Percentiles rank a stretch among this genome's conserved stretches.
Evolutionary conservation across 2,888 invertebrate species (phyloP).

Genomic region (Mesoligia furuncula): DNA sequence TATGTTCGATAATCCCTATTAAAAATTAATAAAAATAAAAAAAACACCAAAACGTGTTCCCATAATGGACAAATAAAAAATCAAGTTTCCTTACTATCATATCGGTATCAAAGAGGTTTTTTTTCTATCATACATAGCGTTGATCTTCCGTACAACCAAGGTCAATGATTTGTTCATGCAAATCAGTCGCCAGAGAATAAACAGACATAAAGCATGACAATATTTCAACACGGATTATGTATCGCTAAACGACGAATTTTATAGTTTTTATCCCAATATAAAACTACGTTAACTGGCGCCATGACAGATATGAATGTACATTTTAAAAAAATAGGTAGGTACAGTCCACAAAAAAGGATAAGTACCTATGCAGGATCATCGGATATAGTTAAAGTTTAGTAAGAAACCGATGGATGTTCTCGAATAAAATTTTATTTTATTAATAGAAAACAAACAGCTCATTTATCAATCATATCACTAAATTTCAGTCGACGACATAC

Average conservation of each 20-base stretch:
- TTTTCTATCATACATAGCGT: slow-evolving; percentile 51
- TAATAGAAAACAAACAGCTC: no score
- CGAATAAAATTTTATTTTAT: no score
- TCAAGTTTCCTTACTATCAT: slow-evolving; percentile 42
- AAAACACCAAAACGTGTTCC: slow-evolving; percentile 36
- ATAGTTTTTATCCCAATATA: slow-evolving; percentile 22
- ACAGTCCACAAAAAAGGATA: no score
- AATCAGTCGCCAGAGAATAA: slow-evolving; percentile 62
- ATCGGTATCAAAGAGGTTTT: slow-evolving; percentile 56
- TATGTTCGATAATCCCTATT: slow-evolving; percentile 34
- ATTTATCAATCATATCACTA: no score
- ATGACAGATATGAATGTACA: slow-evolving; percentile 9
- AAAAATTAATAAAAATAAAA: slow-evolving; percentile 19
- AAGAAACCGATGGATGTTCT: no score
- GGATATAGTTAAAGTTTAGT: no score
- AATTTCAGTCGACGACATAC: no score
- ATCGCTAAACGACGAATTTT: slow-evolving; percentile 45
- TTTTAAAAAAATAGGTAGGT: no score
- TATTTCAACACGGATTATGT: slow-evolving; percentile 60
- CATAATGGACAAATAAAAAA: slow-evolving; percentile 44
- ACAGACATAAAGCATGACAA: slow-evolving; percentile 55
- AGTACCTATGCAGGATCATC: no score
- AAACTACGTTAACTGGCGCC: slow-evolving; percentile 26
- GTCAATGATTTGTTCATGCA: slow-evolving; percentile 68
- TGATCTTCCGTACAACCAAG: slow-evolving; percentile 65